Evolutionary conservation across 2,113 vertebrate species (phyloP).

Genomic region (Pygathrix nemaeus): DNA sequence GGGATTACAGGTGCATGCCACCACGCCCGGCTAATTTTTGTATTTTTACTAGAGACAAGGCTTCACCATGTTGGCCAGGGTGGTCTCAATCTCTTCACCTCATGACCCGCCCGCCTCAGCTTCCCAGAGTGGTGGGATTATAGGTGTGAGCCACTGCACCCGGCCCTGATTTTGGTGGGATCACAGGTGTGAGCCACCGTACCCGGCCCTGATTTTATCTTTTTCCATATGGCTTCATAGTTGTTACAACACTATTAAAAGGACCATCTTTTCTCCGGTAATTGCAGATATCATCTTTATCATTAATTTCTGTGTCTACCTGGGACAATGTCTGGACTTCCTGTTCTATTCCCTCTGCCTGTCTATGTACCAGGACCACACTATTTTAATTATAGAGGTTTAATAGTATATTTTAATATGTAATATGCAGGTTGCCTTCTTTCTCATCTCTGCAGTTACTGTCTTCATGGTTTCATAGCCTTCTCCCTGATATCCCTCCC

Average conservation of each 20-base stretch:
- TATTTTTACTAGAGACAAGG: no score
- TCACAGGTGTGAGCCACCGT: no score
- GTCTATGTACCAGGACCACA: neutral
- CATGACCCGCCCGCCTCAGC: no score
- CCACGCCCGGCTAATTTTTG: no score
- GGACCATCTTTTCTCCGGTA: neutral
- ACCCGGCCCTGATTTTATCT: neutral
- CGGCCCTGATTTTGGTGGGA: neutral
- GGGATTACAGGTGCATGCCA: no score
- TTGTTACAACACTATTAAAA: neutral
- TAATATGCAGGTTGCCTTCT: slow-evolving; percentile 8
- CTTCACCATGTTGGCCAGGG: no score
- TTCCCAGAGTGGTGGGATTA: no score
- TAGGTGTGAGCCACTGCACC: no score
- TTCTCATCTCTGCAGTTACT: neutral
- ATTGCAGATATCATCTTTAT: slow-evolving; percentile 11
- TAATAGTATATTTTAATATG: slow-evolving; percentile 16
- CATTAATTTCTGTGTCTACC: neutral
- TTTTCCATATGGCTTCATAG: slow-evolving; percentile 27
- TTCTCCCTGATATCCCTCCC: neutral
- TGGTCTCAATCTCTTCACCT: no score
- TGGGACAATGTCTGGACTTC: slow-evolving; percentile 5
- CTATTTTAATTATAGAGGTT: neutral
- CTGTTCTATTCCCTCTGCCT: neutral
- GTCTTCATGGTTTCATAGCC: slow-evolving; percentile 2